These are phyloP conservation scores for Diadegma fenestrale DNA, from an alignment of 2,888 invertebrate species.

Conservation along the genomic window DNA sequence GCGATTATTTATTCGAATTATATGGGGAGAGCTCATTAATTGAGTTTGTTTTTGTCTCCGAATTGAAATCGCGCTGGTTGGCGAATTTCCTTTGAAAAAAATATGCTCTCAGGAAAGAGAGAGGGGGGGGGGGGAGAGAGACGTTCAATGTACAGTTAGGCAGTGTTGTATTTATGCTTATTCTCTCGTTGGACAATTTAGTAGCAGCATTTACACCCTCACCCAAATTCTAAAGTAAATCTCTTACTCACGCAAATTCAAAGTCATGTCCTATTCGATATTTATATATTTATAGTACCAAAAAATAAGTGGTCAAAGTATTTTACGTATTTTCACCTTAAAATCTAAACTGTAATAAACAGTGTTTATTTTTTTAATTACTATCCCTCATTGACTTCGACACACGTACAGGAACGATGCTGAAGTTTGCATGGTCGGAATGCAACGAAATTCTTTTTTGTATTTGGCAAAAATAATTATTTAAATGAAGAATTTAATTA, in stretches of 20 bases:
- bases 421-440: too few relatives aligned
- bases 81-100: constrained; percentile 19
- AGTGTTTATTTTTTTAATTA: constrained; percentile 28
- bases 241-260: constrained; percentile 44
- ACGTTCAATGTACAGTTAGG: constrained; percentile 59
- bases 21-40: constrained; percentile 1
- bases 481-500: too few relatives aligned
- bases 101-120: constrained; percentile 42
- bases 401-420: constrained; percentile 21
- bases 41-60: not conserved
- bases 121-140: constrained; percentile 1
- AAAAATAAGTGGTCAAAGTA: constrained; percentile 70
- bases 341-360: constrained; percentile 54
- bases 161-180: constrained; percentile 51
- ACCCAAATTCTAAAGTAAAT: constrained; percentile 2
- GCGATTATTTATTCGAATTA: constrained; percentile 17
- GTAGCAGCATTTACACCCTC: constrained; percentile 27
- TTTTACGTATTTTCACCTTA: constrained; percentile 66
- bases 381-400: constrained; percentile 32
- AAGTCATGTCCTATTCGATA: constrained; percentile 54
- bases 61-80: not conserved
- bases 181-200: constrained; percentile 18
- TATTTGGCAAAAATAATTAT: too few relatives aligned
- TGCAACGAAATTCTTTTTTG: too few relatives aligned
- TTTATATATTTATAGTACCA: constrained; percentile 65